phyloP scores from a whole-genome alignment of 2,113 vertebrate species.

The Empidonax traillii region DNA sequence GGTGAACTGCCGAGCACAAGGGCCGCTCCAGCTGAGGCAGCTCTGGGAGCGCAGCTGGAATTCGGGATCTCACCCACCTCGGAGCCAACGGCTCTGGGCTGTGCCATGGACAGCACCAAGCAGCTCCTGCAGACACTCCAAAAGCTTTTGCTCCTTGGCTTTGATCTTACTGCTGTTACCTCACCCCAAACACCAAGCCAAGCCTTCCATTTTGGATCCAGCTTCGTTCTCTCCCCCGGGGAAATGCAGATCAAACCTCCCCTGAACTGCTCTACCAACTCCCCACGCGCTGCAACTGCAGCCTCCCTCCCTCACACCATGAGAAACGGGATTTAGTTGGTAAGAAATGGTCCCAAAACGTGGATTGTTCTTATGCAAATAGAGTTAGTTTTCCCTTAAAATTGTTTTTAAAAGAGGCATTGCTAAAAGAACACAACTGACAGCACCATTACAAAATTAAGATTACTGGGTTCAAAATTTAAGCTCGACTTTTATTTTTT shows the following conservation, averaged over 20 bases:
- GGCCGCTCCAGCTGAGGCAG: background rate
- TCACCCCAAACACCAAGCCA: background rate
- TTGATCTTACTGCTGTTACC: background rate
- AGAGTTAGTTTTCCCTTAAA: conserved; percentile 70
- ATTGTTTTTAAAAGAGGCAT: conserved; percentile 73
- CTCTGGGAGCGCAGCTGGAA: background rate
- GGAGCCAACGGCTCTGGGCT: background rate
- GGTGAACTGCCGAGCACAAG: background rate
- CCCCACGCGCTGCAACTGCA: conserved; percentile 56
- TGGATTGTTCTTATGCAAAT: conserved; percentile 67
- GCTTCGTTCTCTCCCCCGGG: conserved; percentile 46
- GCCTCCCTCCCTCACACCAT: conserved; percentile 19
- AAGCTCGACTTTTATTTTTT: conserved; percentile 56
- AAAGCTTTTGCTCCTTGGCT: conserved; percentile 39
- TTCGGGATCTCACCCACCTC: background rate
- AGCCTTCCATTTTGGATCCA: conserved; percentile 48
- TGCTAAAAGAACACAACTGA: conserved; percentile 85
- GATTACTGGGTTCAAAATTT: conserved; percentile 83
- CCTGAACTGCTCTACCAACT: conserved; percentile 42
- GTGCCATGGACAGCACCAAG: background rate
- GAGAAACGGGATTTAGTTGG: conserved; percentile 53
- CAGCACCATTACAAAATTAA: conserved; percentile 92
- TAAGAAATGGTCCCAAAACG: conserved; percentile 81
- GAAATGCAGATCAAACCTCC: conserved; percentile 36
- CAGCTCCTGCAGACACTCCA: conserved; percentile 6